A percentile compares a stretch with the other conserved stretches of the same genome.
phyloP scores from a whole-genome alignment of 2,113 vertebrate genomes.

The Brachionichthys hirsutus region DNA sequence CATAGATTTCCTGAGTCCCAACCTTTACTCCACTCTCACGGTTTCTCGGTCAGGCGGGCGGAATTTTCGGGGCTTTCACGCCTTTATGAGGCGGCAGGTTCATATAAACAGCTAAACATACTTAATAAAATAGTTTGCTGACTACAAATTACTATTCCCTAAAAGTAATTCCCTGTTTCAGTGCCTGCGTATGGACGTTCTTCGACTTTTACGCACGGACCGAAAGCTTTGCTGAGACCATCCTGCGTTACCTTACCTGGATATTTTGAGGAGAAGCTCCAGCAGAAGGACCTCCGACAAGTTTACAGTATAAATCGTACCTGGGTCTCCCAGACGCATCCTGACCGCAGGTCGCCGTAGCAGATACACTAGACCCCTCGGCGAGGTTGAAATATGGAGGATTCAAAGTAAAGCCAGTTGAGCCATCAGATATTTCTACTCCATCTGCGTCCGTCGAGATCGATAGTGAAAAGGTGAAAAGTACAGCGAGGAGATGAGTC shows the following conservation, averaged over 20 bases:
- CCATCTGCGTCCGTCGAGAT: constrained; percentile 48
- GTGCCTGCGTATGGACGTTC: not conserved
- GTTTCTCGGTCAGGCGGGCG: constrained; percentile 12
- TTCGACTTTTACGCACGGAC: not conserved
- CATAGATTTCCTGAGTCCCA: not conserved
- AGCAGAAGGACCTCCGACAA: constrained; percentile 85
- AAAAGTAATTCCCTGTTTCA: not conserved
- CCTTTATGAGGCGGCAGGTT: not conserved
- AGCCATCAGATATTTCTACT: constrained; percentile 39
- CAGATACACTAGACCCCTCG: constrained; percentile 75
- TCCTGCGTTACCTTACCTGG: constrained; percentile 79
- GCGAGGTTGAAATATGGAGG: constrained; percentile 93
- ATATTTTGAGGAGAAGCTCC: constrained; percentile 79
- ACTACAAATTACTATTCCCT: not conserved
- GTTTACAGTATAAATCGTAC: constrained; percentile 87
- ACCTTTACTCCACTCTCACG: constrained; percentile 36
- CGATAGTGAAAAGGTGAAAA: constrained; percentile 16
- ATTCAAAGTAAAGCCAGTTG: constrained; percentile 78
- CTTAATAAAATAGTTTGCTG: not conserved
- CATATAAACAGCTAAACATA: not conserved
- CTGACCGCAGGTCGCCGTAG: constrained; percentile 90
- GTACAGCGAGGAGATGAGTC: constrained; percentile 45
- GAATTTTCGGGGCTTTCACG: constrained; percentile 1
- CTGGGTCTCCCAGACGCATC: constrained; percentile 70
- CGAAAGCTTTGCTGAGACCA: not conserved